Conservation (phyloP, 1,140 invertebrate species). For the Diorhabda sublineata region DNA sequence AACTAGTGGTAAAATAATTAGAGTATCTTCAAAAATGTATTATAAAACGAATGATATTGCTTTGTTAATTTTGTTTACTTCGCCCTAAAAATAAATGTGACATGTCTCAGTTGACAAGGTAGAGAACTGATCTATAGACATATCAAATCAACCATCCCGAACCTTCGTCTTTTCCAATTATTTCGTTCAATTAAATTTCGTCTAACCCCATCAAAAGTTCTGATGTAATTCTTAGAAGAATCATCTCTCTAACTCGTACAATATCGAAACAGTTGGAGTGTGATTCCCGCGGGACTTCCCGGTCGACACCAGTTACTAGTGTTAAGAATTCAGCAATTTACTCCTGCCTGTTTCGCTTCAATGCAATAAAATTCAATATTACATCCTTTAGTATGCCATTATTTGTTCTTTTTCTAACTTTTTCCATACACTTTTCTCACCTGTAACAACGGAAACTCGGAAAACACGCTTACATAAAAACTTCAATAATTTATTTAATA, state of each 20-base stretch:
- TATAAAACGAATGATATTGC: background rate
- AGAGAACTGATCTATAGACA: background rate
- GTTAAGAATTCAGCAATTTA: conserved; percentile 15
- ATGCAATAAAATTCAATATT: conserved; percentile 12
- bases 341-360: conserved; percentile 9
- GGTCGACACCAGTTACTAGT: conserved; percentile 16
- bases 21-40: too few species aligned
- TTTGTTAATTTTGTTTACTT: conserved; percentile 1
- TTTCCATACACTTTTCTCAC: background rate
- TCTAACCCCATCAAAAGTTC: conserved; percentile 17
- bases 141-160: background rate
- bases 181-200: conserved; percentile 8
- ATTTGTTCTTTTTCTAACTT: conserved; percentile 3
- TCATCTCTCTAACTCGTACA: conserved; percentile 12
- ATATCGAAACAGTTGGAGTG: conserved; percentile 19
- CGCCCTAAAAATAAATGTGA: background rate
- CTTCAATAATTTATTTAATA: too few species aligned
- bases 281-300: conserved; percentile 5
- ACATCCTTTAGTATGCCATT: conserved; percentile 5
- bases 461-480: too few species aligned
- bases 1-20: too few species aligned
- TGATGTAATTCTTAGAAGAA: conserved; percentile 10
- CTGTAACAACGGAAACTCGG: background rate
- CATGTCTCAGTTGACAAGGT: background rate
- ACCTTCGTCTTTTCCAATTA: conserved; percentile 5